phyloP scores from a whole-genome alignment of 2,113 vertebrate genomes.

The Lasiurus cinereus region DNA sequence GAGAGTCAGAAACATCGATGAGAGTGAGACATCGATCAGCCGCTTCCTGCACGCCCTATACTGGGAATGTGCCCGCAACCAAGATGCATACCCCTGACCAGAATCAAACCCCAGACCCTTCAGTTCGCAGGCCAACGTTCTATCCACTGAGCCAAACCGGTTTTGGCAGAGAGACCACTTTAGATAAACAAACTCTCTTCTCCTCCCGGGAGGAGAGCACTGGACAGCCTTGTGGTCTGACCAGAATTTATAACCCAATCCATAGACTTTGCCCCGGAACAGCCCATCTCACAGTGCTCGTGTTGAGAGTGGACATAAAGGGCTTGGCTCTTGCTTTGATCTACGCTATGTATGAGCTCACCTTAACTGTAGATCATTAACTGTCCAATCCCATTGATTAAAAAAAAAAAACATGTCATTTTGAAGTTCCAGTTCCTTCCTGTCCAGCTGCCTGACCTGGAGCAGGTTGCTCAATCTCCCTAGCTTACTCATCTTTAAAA shows the following conservation, averaged over 20 bases:
- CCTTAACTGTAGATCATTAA: neutral
- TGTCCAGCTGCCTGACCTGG: slow-evolving; percentile 41
- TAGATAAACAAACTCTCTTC: neutral
- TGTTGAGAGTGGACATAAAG: neutral
- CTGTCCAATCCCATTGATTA: neutral
- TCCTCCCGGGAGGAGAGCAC: neutral
- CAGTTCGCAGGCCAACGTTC: too few relatives aligned
- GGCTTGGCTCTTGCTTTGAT: neutral
- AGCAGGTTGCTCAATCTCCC: slow-evolving; percentile 22
- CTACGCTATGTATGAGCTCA: neutral
- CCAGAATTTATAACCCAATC: neutral
- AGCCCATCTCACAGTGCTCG: neutral
- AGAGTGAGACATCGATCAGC: too few relatives aligned
- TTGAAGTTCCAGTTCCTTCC: neutral
- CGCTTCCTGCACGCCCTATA: too few relatives aligned
- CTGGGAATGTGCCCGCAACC: too few relatives aligned
- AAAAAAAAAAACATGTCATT: neutral
- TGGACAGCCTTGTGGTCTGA: slow-evolving; percentile 4
- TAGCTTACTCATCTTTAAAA: slow-evolving; percentile 50
- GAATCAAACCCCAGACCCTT: too few relatives aligned
- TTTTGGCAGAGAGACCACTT: too few relatives aligned
- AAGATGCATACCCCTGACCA: too few relatives aligned
- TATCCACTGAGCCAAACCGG: too few relatives aligned
- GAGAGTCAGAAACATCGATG: too few relatives aligned
- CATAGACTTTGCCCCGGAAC: neutral